Base-by-base conservation (phyloP, 2,113 vertebrate species). In the Pollimyrus isidori region DNA sequence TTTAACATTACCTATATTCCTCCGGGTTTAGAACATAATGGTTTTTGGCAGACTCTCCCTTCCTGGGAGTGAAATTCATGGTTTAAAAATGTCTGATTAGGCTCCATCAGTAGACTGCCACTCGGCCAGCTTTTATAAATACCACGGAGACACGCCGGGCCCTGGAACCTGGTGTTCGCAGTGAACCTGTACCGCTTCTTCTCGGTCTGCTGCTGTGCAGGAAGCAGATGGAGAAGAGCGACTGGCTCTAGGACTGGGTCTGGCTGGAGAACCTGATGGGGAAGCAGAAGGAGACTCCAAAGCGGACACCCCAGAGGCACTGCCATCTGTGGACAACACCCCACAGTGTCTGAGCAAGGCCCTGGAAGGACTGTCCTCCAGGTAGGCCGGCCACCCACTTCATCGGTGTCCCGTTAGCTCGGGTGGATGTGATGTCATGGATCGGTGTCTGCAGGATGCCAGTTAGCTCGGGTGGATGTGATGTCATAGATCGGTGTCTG, bases 271-370 rank as follows among this genome's bases (percentile, higher is more conserved):
- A 58, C 86, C 62, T 0, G 96, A 97, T 73, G 83, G 94, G 89
- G 95, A 97, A 23, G 85, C 95, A 95, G 93, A 95, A 88, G 35
- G 96, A 90, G 94, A 94, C 95, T 94, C 95, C 94, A 93, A 96
- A 92, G 92, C 91, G 11, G 94, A 95, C 90, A 94, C 94, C 91
- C 95, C 95, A 80, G 98, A 98, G 90, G 94, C 95, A 84, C 95
- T 95, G 58, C 94, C 95, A 58, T 93, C 96, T 82, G 93, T 92
- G 87, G 98, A 99, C 94, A 98, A 96, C 96, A 99, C 98, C 93
- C 98, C 98, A 82, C 94, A 98, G 94, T 97, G 97, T 93, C 97
- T 99, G 91, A 98, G 97, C 95, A 98, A 94, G 92, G 98, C 97
- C 87, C 95, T 99, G 86, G 97, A 98, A 92, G 98, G 98, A 53